Evolutionary conservation across 2,113 vertebrate species (phyloP), one percentile per base, ranked within the genome.

Genomic region (Phycodurus eques): DNA sequence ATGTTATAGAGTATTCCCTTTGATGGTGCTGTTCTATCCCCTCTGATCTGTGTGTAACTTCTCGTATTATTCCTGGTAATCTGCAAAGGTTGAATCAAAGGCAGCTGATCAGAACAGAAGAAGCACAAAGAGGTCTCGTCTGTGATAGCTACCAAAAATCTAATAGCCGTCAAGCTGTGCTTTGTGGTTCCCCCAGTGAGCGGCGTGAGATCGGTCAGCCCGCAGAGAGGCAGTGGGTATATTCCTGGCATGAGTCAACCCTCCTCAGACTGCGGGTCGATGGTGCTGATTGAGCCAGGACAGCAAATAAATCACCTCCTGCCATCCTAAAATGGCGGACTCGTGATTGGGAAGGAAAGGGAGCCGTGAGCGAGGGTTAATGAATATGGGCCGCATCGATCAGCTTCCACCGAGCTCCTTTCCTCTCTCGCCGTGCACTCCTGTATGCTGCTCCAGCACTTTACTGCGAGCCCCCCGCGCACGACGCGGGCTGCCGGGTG

Each of bases 261-360:
- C 86, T 88, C 73, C 78, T 85, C 88, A 87, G 81, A 80, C 75
- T 82, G 79, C 82, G 88, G 90, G 88, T 91, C 86, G 83, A 90
- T 90, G 85, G 79, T 89, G 90, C 87, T 90, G 87, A 92, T 88
- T 88, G 88, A 84, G 88, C 88, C 88, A 79, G 87, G 90, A 91
- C 88, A 89, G 88, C 90, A 91, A 90, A 92, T 92, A 92, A 91
- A 92, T 92, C 91, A 91, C 89, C 87, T 81, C 83, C 84, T 78
- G 85, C 88, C 76, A 75, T 81, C 81, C 81, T 85, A 90, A 91
- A 90, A 88, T 88, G 87, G 87, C 74, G 72, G 80, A 73, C 74
- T 85, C 86, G 86, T 90, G 89, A 90, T 88, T 85, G 87, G 80
- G 82, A 81, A 85, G 80, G 87, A 83, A 90, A 89, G 82, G 86